Conservation (phyloP, 2,888 invertebrate genomes). For the Nemurella pictetii region DNA sequence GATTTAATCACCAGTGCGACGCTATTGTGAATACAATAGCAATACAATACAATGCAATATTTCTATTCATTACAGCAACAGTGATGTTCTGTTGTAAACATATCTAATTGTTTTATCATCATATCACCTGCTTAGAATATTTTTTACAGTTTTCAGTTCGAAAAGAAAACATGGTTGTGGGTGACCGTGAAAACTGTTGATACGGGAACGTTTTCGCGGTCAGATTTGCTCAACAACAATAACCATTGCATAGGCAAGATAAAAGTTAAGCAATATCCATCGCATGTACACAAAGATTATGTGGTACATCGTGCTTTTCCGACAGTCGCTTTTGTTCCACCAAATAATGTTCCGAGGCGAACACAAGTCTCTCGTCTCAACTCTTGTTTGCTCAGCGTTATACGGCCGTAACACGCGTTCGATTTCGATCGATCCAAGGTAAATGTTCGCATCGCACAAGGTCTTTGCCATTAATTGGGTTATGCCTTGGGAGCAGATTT, state of each 20-base stretch:
- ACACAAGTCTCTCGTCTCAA: not conserved
- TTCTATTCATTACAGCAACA: not conserved
- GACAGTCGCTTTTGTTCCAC: not conserved
- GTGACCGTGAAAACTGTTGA: not conserved
- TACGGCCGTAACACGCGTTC: not conserved
- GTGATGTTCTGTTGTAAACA: not conserved
- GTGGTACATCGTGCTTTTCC: too few relatives aligned
- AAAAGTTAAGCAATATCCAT: too few relatives aligned
- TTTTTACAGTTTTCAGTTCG: not conserved
- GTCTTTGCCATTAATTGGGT: constrained; percentile 19
- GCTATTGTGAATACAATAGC: not conserved
- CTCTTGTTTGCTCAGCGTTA: not conserved
- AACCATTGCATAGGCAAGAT: not conserved
- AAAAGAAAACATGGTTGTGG: not conserved
- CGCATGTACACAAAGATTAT: too few relatives aligned
- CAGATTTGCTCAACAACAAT: not conserved
- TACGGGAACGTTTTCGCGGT: not conserved
- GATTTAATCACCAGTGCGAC: not conserved
- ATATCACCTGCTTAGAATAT: not conserved
- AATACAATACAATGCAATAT: too few relatives aligned
- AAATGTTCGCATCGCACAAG: not conserved
- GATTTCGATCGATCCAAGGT: not conserved
- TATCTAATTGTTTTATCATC: not conserved
- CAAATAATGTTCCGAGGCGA: not conserved
- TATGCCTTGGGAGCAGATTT: not conserved